phyloP scores from a whole-genome alignment of 2,113 vertebrate species.

The Centrocercus urophasianus region DNA sequence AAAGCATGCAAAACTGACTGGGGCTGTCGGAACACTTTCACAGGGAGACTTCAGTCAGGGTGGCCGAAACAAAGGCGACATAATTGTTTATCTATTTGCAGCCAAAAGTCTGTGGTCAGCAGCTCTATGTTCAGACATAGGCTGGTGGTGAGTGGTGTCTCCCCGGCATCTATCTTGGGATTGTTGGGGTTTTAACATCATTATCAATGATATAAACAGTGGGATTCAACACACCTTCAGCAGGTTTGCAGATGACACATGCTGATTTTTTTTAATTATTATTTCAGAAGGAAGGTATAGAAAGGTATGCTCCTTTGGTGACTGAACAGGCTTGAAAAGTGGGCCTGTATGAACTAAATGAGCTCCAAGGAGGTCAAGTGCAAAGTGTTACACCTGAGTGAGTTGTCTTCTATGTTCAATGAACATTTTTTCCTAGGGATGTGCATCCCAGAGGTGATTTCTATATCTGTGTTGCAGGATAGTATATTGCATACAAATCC shows the following conservation, averaged over 20 bases:
- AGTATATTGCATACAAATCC: background rate
- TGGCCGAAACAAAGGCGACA: too few relatives aligned
- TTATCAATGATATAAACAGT: background rate
- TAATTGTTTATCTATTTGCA: background rate
- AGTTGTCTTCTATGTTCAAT: background rate
- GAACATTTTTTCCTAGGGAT: background rate
- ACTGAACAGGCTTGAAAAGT: background rate
- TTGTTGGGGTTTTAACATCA: background rate
- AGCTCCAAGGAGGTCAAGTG: background rate
- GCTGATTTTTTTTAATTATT: background rate
- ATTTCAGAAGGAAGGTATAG: background rate
- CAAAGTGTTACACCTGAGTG: background rate
- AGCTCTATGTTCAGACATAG: background rate
- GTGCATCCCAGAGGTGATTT: background rate
- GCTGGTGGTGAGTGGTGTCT: too few relatives aligned
- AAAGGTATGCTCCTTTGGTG: too few relatives aligned
- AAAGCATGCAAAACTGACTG: too few relatives aligned
- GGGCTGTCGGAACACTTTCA: too few relatives aligned
- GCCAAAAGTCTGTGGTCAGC: background rate
- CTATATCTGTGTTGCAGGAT: background rate
- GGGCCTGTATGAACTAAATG: background rate
- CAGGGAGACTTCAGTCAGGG: too few relatives aligned
- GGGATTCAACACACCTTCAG: background rate
- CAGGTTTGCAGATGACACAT: background rate
- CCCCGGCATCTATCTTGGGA: background rate